Evolutionary conservation across 2,888 invertebrate species (phyloP).

Genomic region (Philereme vetulata): DNA sequence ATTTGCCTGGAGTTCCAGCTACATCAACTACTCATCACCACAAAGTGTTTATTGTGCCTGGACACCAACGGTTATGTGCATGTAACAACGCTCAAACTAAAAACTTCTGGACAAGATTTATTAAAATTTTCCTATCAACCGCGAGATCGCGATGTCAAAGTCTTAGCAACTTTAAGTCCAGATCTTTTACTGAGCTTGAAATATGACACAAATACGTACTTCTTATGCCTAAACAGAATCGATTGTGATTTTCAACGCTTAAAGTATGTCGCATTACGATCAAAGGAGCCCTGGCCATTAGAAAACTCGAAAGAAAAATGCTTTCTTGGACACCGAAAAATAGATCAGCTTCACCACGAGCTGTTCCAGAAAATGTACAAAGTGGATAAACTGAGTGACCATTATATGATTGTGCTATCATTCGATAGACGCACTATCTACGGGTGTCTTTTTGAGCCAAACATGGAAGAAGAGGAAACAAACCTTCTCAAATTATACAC

Average conservation of each 20-base stretch:
- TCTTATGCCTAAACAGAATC: slow-evolving; percentile 53
- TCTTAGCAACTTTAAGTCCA: slow-evolving; percentile 37
- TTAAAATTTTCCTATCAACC: slow-evolving; percentile 53
- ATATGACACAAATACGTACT: slow-evolving; percentile 47
- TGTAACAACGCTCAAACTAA: slow-evolving; percentile 59
- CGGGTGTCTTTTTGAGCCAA: slow-evolving; percentile 50
- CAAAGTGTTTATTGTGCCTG: slow-evolving; percentile 60
- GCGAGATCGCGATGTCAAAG: slow-evolving; percentile 47
- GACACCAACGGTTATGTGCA: slow-evolving; percentile 60
- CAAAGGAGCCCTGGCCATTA: slow-evolving; percentile 38
- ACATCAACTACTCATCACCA: slow-evolving; percentile 48
- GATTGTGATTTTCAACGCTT: slow-evolving; percentile 51
- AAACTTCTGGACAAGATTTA: slow-evolving; percentile 54
- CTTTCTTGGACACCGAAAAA: slow-evolving; percentile 39
- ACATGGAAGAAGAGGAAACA: slow-evolving; percentile 42
- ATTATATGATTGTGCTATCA: slow-evolving; percentile 48
- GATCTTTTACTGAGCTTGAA: slow-evolving; percentile 54
- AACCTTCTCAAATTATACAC: slow-evolving; percentile 53
- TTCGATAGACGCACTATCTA: slow-evolving; percentile 57
- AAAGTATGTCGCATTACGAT: slow-evolving; percentile 42
- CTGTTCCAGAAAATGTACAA: slow-evolving; percentile 42
- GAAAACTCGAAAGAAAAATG: slow-evolving; percentile 39
- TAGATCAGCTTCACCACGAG: slow-evolving; percentile 38
- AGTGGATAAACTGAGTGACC: slow-evolving; percentile 26
- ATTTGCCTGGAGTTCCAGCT: slow-evolving; percentile 61